Evolutionary conservation across 2,797 vertebrate genomes (phyloP).

Genomic region (Sternotherus odoratus): DNA sequence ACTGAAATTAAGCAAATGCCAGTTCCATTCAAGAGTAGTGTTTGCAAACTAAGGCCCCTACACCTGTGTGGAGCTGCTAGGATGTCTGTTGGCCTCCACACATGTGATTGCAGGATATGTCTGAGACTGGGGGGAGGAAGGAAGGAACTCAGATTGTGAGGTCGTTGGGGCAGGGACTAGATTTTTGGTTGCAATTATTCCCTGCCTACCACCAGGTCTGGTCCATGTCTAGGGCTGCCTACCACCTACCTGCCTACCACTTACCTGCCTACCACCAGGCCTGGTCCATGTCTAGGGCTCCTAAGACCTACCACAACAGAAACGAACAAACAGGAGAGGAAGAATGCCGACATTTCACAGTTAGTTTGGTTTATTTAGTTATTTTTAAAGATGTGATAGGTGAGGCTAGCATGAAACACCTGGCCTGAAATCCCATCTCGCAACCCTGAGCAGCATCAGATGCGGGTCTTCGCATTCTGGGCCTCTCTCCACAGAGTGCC

Average conservation of each 20-base stretch:
- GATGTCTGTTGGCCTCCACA: not conserved
- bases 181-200: not conserved
- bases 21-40: not conserved
- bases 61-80: not conserved
- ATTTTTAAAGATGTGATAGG: not conserved
- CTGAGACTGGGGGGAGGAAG: not conserved
- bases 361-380: not conserved
- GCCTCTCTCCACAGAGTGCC: fast-evolving
- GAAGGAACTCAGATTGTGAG: not conserved
- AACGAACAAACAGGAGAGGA: not conserved
- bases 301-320: not conserved
- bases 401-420: not conserved
- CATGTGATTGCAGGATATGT: not conserved
- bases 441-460: not conserved
- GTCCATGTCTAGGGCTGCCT: not conserved
- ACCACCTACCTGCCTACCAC: too few relatives aligned
- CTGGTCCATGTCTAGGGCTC: not conserved
- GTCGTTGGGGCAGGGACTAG: not conserved
- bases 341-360: not conserved
- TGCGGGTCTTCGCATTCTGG: not conserved
- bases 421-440: not conserved
- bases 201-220: not conserved
- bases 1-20: not conserved
- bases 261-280: not conserved
- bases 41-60: not conserved